Conservation (phyloP, 2,113 vertebrate species). For the Aegotheles bennettii region DNA sequence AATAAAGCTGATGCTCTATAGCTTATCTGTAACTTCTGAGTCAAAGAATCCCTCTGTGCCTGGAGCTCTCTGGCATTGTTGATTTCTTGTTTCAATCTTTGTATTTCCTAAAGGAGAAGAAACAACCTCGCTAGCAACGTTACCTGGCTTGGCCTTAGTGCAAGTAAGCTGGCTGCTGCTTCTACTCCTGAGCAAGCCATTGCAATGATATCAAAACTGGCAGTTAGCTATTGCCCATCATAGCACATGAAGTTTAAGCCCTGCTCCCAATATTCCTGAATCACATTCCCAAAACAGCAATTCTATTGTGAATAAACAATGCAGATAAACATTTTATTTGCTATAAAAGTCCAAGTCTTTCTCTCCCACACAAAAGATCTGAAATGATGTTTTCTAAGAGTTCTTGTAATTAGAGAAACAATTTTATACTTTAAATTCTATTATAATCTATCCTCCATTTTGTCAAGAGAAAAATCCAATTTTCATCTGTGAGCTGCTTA, state of each 20-base stretch:
- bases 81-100: constrained; percentile 93
- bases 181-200: not conserved
- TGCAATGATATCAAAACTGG: not conserved
- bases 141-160: not conserved
- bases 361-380: not conserved
- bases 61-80: constrained; percentile 93
- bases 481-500: not conserved
- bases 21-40: constrained; percentile 91
- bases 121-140: constrained; percentile 13
- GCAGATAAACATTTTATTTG: not conserved
- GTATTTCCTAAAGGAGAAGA: constrained; percentile 86
- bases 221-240: not conserved
- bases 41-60: constrained; percentile 92
- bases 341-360: not conserved
- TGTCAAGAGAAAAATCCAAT: not conserved
- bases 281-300: not conserved
- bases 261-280: not conserved
- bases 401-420: not conserved
- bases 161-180: not conserved
- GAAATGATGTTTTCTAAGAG: not conserved
- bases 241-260: not conserved
- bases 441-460: not conserved
- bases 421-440: not conserved
- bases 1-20: not conserved
- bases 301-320: not conserved